Conservation (phyloP, 1,140 invertebrate genomes). For the Paracyclopina nana region DNA sequence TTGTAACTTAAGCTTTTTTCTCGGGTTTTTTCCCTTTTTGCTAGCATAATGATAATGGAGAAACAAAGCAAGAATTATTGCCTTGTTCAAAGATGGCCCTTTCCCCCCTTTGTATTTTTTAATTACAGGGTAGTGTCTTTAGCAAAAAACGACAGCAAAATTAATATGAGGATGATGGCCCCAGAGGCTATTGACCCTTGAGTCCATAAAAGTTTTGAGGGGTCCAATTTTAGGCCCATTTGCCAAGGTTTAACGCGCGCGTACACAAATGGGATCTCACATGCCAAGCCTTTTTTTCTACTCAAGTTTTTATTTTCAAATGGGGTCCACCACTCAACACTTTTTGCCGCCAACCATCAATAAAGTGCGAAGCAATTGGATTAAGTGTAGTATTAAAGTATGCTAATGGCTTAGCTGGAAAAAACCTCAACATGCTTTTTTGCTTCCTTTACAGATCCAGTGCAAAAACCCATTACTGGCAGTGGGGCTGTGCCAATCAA, state of each 20-base stretch:
- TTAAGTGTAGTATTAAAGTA: not conserved
- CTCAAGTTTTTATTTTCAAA: conserved; percentile 1
- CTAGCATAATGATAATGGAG: not conserved
- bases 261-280: not conserved
- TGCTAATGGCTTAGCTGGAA: not conserved
- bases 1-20: not conserved
- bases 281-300: not conserved
- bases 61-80: not conserved
- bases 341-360: not conserved
- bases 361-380: not conserved
- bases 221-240: no score
- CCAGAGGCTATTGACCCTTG: no score
- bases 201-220: no score
- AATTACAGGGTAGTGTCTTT: not conserved
- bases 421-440: not conserved
- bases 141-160: not conserved
- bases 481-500: no score
- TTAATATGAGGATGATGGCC: no score
- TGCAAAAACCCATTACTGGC: conserved; percentile 8
- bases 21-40: not conserved
- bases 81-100: not conserved
- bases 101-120: not conserved
- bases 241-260: no score
- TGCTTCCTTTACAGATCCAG: conserved; percentile 8
- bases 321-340: not conserved